Conservation (phyloP, 2,888 invertebrate genomes). For the Xestia sexstrigata region DNA sequence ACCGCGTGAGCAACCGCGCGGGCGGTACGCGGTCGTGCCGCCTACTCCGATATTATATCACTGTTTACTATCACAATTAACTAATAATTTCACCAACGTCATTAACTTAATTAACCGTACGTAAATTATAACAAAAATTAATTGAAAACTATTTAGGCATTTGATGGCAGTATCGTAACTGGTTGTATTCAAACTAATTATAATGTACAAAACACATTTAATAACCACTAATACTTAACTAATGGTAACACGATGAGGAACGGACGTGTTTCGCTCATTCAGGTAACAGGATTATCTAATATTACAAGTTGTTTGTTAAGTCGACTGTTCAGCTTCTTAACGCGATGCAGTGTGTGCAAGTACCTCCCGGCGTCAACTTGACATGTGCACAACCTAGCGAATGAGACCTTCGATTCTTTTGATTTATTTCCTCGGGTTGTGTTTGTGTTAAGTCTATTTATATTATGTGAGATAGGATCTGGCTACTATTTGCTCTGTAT, state of each 20-base stretch:
- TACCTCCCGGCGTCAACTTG: slow-evolving; percentile 42
- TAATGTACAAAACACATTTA: slow-evolving; percentile 85
- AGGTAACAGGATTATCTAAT: slow-evolving; percentile 86
- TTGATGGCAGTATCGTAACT: slow-evolving; percentile 90
- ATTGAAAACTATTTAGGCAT: slow-evolving; percentile 89
- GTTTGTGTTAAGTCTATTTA: slow-evolving; percentile 44
- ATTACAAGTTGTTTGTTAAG: slow-evolving; percentile 64
- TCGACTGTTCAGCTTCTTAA: slow-evolving; percentile 61
- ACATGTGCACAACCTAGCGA: slow-evolving; percentile 39
- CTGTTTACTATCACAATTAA: slow-evolving; percentile 88
- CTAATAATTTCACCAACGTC: slow-evolving; percentile 87
- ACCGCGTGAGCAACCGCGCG: slow-evolving; percentile 18
- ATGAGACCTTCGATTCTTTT: slow-evolving; percentile 35
- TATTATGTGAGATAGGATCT: slow-evolving; percentile 47
- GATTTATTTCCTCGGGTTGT: slow-evolving; percentile 23
- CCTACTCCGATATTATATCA: slow-evolving; percentile 77
- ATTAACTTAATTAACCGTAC: slow-evolving; percentile 81
- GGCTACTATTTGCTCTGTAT: slow-evolving; percentile 59
- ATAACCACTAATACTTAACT: slow-evolving; percentile 87
- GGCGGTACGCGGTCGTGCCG: slow-evolving; percentile 24
- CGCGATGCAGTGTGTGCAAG: slow-evolving; percentile 40
- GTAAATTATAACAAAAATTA: slow-evolving; percentile 81
- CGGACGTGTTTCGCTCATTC: slow-evolving; percentile 88
- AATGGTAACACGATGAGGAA: slow-evolving; percentile 90
- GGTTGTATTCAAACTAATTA: slow-evolving; percentile 88